Conservation (phyloP, 2,797 vertebrate genomes). For the Hydrolagus colliei region DNA sequence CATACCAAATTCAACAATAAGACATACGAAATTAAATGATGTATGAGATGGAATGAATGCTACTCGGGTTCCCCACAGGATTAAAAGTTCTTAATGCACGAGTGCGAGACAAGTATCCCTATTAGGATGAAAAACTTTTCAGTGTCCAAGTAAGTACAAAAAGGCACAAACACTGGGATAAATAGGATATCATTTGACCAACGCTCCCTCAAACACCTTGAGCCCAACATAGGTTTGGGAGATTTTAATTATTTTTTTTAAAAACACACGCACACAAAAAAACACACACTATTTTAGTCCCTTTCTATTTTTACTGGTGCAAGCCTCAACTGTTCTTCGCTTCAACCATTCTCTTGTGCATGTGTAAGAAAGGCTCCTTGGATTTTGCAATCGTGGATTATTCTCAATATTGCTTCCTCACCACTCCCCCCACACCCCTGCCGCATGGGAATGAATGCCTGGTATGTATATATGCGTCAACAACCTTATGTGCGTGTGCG, state of each 20-base stretch:
- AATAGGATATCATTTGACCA: background rate
- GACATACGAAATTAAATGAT: background rate
- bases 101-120: background rate
- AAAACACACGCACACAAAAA: too few relatives aligned
- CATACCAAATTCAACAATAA: background rate
- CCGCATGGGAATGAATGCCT: too few relatives aligned
- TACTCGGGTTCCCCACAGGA: background rate
- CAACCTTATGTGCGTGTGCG: too few relatives aligned
- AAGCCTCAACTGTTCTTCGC: background rate
- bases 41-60: background rate
- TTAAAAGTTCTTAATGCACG: background rate
- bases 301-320: background rate
- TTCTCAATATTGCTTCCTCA: background rate
- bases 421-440: too few relatives aligned
- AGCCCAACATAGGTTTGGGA: background rate
- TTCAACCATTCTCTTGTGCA: background rate
- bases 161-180: slow-evolving; percentile 24
- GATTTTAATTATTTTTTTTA: background rate
- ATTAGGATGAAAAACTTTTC: background rate
- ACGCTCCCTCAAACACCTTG: background rate
- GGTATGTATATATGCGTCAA: too few relatives aligned
- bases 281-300: background rate
- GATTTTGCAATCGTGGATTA: background rate
- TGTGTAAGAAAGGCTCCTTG: background rate
- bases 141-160: background rate